Evolutionary conservation across 2,888 invertebrate genomes (phyloP).

Genomic region (Aricia artaxerxes): DNA sequence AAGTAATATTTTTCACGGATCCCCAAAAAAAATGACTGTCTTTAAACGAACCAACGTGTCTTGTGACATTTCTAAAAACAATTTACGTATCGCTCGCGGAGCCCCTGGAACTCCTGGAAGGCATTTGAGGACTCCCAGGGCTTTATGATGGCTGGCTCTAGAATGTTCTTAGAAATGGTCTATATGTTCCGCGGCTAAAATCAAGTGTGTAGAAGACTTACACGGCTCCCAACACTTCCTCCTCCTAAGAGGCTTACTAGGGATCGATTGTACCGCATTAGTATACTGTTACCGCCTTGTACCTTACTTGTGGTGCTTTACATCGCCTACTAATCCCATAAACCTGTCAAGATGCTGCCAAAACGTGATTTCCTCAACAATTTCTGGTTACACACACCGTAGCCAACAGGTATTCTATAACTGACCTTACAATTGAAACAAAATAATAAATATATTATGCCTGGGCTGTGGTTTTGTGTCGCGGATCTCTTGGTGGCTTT

Average conservation of each 20-base stretch:
- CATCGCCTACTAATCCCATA: not conserved
- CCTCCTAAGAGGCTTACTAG: slow-evolving; percentile 14
- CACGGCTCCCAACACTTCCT: slow-evolving; percentile 17
- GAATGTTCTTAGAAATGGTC: not conserved
- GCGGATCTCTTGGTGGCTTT: too few species aligned
- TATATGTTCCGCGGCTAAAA: slow-evolving; percentile 1
- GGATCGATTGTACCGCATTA: slow-evolving; percentile 10
- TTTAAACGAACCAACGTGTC: too few species aligned
- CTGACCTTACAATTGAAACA: not conserved
- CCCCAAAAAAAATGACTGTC: too few species aligned
- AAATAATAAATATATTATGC: too few species aligned
- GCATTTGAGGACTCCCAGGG: too few species aligned
- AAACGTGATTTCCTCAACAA: not conserved
- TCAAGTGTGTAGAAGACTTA: slow-evolving; percentile 27
- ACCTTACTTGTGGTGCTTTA: slow-evolving; percentile 16
- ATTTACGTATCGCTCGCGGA: too few species aligned
- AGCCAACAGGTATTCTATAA: too few species aligned
- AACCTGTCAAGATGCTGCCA: not conserved
- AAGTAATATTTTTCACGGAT: too few species aligned
- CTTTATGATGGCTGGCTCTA: not conserved
- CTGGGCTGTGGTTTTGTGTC: too few species aligned
- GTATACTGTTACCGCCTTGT: slow-evolving; percentile 17
- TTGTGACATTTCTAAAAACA: too few species aligned
- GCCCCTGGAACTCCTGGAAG: too few species aligned
- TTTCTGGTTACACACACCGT: too few species aligned